A percentile compares a stretch with the other conserved stretches of the same genome.
Evolutionary conservation across 1,140 invertebrate species (phyloP).

Genomic region (Bombus ignitus): DNA sequence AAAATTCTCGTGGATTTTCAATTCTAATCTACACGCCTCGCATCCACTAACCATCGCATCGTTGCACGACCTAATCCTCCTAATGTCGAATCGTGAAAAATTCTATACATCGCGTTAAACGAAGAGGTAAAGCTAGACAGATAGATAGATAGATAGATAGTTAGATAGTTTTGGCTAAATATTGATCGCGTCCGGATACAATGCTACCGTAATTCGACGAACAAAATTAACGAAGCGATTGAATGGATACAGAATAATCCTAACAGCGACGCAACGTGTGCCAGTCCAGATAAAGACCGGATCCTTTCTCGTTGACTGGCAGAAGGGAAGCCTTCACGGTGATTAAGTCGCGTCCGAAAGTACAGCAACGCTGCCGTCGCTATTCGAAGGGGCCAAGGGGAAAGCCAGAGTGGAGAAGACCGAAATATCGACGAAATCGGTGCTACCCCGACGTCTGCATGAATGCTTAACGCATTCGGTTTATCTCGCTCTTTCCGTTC

Average conservation of each 20-base stretch:
- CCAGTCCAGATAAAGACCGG: constrained; percentile 62
- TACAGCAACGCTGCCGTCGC: constrained; percentile 57
- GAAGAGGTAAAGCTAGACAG: neutral
- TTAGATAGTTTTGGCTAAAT: constrained; percentile 28
- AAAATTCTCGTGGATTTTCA: no score
- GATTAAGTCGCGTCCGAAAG: constrained; percentile 69
- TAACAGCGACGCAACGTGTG: constrained; percentile 63
- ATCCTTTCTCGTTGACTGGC: constrained; percentile 65
- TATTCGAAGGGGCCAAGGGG: constrained; percentile 45
- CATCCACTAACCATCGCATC: no score
- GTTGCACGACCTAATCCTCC: neutral
- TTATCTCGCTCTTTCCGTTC: constrained; percentile 24
- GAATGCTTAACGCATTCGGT: constrained; percentile 53
- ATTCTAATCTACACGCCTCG: no score
- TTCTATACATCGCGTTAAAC: neutral
- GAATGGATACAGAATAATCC: constrained; percentile 63
- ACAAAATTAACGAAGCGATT: constrained; percentile 62
- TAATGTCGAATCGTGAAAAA: neutral
- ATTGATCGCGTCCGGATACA: constrained; percentile 41
- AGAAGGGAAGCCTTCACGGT: constrained; percentile 60
- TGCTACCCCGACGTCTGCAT: constrained; percentile 48
- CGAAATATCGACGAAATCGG: constrained; percentile 66
- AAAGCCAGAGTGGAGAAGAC: constrained; percentile 52
- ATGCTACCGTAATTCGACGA: constrained; percentile 55
- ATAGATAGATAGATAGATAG: no score